These are phyloP conservation scores for Clistopyga incitator DNA, from an alignment of 2,888 invertebrate species.

Conservation along the genomic window DNA sequence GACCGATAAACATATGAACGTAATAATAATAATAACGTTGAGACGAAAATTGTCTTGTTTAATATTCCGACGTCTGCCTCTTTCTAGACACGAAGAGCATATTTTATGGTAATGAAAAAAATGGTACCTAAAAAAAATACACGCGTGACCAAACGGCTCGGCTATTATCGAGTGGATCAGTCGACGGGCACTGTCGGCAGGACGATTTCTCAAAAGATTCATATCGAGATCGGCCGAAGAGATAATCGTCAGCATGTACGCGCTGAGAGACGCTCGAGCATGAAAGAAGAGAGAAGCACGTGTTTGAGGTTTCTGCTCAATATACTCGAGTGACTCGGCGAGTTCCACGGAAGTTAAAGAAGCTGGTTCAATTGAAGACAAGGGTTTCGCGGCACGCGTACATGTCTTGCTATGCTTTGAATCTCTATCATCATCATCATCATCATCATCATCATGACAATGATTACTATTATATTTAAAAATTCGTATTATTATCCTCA, in stretches of 20 bases:
- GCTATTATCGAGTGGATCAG: conserved; percentile 23
- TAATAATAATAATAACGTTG: no score
- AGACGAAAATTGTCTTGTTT: neutral
- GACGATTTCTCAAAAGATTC: conserved; percentile 52
- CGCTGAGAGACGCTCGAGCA: conserved; percentile 4
- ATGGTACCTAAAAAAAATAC: conserved; percentile 1
- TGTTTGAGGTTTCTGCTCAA: conserved; percentile 53
- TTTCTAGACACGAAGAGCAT: neutral
- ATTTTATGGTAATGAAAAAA: neutral
- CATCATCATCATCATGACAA: neutral
- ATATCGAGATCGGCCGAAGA: conserved; percentile 48
- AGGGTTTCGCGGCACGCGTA: conserved; percentile 10
- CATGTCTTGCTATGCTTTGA: neutral
- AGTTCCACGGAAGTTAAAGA: conserved; percentile 26
- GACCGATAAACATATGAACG: no score
- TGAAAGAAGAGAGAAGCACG: conserved; percentile 29
- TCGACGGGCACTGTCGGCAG: conserved; percentile 30
- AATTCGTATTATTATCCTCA: neutral
- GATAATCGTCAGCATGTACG: conserved; percentile 41
- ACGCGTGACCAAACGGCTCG: conserved; percentile 7
- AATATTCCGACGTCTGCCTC: neutral
- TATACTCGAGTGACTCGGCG: conserved; percentile 56
- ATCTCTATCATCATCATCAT: conserved; percentile 7
- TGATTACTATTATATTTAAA: neutral
- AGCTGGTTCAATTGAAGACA: conserved; percentile 18